phyloP scores from a whole-genome alignment of 1,140 invertebrate genomes.

The Prorops nasuta region DNA sequence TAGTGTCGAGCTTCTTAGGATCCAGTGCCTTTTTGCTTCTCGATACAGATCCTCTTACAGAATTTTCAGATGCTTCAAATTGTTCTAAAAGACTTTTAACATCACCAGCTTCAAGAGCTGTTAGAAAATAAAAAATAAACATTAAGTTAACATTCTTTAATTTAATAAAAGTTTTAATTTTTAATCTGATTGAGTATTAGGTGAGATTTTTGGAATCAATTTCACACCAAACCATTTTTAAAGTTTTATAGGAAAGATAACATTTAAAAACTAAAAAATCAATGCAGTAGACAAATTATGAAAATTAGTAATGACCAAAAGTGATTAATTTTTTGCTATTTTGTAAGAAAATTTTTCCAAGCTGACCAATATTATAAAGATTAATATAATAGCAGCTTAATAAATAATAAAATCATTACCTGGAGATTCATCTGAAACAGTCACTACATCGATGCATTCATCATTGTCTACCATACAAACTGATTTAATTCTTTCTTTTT shows the following conservation, averaged over 20 bases:
- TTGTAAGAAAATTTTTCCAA: too few species aligned
- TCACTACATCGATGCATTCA: conserved; percentile 31
- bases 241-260: too few species aligned
- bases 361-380: too few species aligned
- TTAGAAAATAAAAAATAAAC: not conserved
- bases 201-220: too few species aligned
- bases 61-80: conserved; percentile 56
- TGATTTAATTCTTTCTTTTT: conserved; percentile 7
- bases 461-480: conserved; percentile 17
- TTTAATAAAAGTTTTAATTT: not conserved
- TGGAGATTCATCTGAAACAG: conserved; percentile 27
- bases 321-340: too few species aligned
- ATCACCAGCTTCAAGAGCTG: conserved; percentile 57
- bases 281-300: too few species aligned
- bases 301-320: too few species aligned
- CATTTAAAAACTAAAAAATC: too few species aligned
- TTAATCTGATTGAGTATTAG: too few species aligned
- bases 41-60: conserved; percentile 3
- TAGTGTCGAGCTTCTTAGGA: too few species aligned
- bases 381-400: too few species aligned
- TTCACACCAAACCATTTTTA: too few species aligned
- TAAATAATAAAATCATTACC: conserved; percentile 23
- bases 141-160: not conserved
- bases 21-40: not conserved
- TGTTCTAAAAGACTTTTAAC: conserved; percentile 58